phyloP scores from a whole-genome alignment of 2,888 invertebrate species.

The Nomada flava region DNA sequence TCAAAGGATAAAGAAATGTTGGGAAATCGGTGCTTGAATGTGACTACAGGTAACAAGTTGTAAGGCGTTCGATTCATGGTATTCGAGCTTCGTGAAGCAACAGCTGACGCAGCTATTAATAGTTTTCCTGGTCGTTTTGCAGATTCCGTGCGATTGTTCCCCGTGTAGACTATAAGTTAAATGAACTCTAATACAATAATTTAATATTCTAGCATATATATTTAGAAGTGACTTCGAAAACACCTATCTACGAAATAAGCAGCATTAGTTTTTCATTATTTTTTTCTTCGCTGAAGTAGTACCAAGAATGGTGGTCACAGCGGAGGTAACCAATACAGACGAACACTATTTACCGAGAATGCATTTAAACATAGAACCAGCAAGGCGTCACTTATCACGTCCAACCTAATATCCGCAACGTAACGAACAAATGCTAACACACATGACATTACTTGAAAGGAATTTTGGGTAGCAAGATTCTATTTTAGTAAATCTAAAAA shows the following conservation, averaged over 20 bases:
- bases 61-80: background rate
- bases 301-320: too few species aligned
- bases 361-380: background rate
- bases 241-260: too few species aligned
- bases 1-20: background rate
- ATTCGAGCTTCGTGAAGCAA: background rate
- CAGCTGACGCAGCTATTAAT: conserved; percentile 36
- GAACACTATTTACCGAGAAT: background rate
- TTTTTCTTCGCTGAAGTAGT: background rate
- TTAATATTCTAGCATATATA: too few species aligned
- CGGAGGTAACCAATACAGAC: too few species aligned
- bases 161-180: background rate
- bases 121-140: conserved; percentile 25
- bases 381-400: conserved; percentile 2
- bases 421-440: background rate
- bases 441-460: background rate
- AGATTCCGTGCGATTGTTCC: background rate
- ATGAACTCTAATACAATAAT: too few species aligned
- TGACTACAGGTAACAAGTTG: background rate
- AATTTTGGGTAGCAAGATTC: conserved; percentile 5
- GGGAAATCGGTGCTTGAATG: background rate
- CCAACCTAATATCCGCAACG: background rate
- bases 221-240: too few species aligned
- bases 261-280: too few species aligned
- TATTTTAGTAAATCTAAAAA: background rate